Conservation (phyloP, 37 sponge, comb jelly and placozoan species). For the Tethya wilhelma region DNA sequence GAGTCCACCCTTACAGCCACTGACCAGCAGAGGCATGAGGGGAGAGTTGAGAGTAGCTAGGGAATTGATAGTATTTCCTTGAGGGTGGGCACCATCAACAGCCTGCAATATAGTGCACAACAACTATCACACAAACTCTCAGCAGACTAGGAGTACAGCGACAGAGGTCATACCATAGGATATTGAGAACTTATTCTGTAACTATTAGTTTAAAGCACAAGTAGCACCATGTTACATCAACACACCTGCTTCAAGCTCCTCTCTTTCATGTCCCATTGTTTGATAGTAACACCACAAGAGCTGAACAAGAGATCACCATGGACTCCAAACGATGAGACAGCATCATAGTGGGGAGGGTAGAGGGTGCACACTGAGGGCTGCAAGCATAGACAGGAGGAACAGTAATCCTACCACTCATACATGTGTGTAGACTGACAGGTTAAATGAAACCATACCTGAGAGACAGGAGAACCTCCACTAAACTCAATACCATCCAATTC, state of each 20-base stretch:
- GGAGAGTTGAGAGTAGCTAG: slow-evolving; percentile 36
- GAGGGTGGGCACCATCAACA: slow-evolving; percentile 75
- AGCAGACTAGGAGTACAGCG: too few species aligned
- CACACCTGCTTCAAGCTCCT: slow-evolving; percentile 62
- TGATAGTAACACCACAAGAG: slow-evolving; percentile 74
- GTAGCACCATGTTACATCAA: neutral
- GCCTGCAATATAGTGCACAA: slow-evolving; percentile 29
- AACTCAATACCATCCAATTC: too few species aligned
- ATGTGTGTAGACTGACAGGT: neutral
- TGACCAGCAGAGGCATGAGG: slow-evolving; percentile 53
- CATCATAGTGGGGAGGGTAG: slow-evolving; percentile 83
- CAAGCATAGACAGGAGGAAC: neutral
- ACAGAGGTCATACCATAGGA: too few species aligned
- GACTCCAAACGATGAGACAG: slow-evolving; percentile 71
- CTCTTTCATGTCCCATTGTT: slow-evolving; percentile 71
- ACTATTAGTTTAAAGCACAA: neutral
- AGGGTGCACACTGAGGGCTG: slow-evolving; percentile 57
- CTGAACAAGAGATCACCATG: slow-evolving; percentile 52
- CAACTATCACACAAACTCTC: neutral
- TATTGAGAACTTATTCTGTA: too few species aligned
- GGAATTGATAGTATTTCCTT: slow-evolving; percentile 69
- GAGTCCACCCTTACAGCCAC: slow-evolving; percentile 75
- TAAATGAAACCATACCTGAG: neutral
- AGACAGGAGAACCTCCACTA: too few species aligned
- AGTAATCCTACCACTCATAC: neutral